A percentile compares a stretch with the other conserved stretches of the same genome.
These are phyloP conservation scores for Leptarthrus brevirostris DNA, from an alignment of 2,888 invertebrate genomes.

Conservation along the genomic window DNA sequence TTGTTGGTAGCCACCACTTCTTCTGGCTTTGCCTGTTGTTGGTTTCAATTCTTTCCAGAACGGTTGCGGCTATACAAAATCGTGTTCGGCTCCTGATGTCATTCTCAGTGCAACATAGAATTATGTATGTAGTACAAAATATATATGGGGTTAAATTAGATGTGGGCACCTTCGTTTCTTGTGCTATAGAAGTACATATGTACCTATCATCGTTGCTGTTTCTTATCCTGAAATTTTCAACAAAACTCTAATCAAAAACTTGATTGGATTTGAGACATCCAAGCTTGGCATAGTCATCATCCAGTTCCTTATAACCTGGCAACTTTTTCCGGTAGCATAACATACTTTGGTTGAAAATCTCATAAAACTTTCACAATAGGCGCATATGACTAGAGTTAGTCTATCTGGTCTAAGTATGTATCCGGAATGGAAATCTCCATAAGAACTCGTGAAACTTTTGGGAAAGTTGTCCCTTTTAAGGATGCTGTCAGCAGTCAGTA, in stretches of 20 bases:
- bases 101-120: background rate
- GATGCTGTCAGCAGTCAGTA: no score
- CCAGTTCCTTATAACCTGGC: background rate
- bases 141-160: no score
- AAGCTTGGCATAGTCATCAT: slow-evolving; percentile 9
- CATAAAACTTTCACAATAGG: slow-evolving; percentile 42
- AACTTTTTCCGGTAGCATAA: background rate
- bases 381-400: slow-evolving; percentile 13
- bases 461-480: no score
- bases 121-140: no score
- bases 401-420: background rate
- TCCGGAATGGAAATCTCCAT: no score
- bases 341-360: slow-evolving; percentile 27
- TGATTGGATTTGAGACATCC: slow-evolving; percentile 31
- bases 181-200: background rate
- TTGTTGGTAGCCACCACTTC: background rate
- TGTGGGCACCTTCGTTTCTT: no score
- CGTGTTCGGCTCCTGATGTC: background rate
- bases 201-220: slow-evolving; percentile 10
- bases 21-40: background rate
- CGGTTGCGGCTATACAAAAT: no score
- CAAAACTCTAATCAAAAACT: slow-evolving; percentile 42
- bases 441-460: no score
- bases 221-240: slow-evolving; percentile 12
- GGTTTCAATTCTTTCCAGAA: no score